Evolutionary conservation across 2,797 vertebrate species (phyloP), one percentile per base, ranked within the genome.

Genomic region (Labeo calbasu): DNA sequence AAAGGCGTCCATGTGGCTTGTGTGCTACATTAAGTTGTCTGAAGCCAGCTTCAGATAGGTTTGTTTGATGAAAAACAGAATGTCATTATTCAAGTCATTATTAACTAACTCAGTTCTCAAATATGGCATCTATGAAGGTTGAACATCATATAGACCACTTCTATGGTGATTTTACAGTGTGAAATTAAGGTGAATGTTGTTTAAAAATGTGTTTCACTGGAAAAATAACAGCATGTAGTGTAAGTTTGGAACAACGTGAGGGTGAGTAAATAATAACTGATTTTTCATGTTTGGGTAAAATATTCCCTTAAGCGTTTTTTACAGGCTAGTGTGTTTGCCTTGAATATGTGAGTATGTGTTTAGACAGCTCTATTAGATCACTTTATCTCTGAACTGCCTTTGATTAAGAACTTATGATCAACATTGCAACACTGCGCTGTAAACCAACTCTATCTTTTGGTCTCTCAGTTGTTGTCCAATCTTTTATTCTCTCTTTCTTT

Each of bases 321-420:
- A 50, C 6, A 59, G 25, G 25, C 25, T 32, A 7, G 21, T 23
- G 28, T 32, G 28, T 76, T 70, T 71, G 66, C 57, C 43, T 85
- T n/a, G 61, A 55, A 79, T 59, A 61, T 76, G 40, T 80, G 66
- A 81, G 61, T 77, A 71, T 51, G 73, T 59, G 69, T 79, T 77
- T 93, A 88, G 91, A 90, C 92, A 93, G 90, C 91, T 92, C 87
- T 82, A 85, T 80, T 66, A 91, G 90, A 91, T 83, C 84, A 86
- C 86, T 89, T 82, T 82, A 88, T 90, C 91, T 87, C 15, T 13
- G 88, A 92, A 87, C 89, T 80, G 84, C 86, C 87, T 88, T 82
- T 82, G 89, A 86, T 87, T 8, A 82, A 87, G 89, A 88, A 87
- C 89, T 82, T 77, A 79, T 23, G 85, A 90, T 88, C 89, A 91